Percentiles rank a stretch among this genome's conserved stretches.
These are phyloP conservation scores for Probosciger aterrimus DNA, from an alignment of 2,113 vertebrate genomes.

Conservation along the genomic window DNA sequence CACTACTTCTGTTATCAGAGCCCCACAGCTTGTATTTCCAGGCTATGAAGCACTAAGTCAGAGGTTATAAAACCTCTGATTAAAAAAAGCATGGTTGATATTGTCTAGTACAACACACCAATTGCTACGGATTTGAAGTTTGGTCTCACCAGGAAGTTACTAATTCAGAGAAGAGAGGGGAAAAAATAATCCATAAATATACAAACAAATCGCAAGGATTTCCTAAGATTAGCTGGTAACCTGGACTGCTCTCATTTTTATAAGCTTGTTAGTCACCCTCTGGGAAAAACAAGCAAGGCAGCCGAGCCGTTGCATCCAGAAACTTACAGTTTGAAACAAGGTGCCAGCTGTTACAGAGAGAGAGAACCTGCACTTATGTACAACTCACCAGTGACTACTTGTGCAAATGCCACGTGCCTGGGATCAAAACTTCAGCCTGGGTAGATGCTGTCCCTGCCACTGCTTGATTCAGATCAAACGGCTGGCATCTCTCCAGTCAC, in stretches of 20 bases:
- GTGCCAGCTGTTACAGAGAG: not conserved
- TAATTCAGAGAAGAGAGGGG: not conserved
- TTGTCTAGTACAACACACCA: not conserved
- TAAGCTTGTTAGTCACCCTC: not conserved
- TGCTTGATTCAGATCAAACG: not conserved
- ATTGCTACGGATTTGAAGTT: not conserved
- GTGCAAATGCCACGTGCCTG: not conserved
- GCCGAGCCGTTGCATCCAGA: not conserved
- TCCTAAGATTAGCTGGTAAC: not conserved
- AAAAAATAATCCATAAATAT: not conserved
- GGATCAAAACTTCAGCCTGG: not conserved
- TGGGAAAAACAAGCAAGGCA: not conserved
- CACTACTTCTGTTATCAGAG: slow-evolving; percentile 2
- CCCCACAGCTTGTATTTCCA: not conserved
- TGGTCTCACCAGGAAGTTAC: not conserved
- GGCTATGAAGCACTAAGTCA: not conserved
- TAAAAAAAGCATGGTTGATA: not conserved
- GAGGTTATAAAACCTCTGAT: not conserved
- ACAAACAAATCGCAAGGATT: not conserved
- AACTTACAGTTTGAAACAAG: not conserved
- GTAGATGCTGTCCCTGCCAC: not conserved
- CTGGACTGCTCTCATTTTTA: not conserved
- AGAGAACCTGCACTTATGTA: not conserved
- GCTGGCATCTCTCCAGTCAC: not conserved
- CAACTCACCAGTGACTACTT: not conserved